These are phyloP conservation scores for Candoia aspera DNA, from an alignment of 2,113 vertebrate species.

Conservation along the genomic window DNA sequence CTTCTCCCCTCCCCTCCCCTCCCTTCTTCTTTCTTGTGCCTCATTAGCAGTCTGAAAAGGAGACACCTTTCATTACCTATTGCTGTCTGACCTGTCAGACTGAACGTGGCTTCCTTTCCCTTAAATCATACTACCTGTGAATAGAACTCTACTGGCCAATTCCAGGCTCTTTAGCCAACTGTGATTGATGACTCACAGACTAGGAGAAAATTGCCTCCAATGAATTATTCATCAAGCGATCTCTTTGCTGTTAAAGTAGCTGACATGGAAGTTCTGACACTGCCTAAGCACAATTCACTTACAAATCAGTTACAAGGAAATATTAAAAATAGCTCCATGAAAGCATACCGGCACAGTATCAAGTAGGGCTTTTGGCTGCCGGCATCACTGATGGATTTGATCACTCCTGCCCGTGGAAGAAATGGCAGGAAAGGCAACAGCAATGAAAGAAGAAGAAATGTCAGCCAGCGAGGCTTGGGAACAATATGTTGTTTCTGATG, in stretches of 20 bases:
- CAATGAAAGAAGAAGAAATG: slow-evolving; percentile 74
- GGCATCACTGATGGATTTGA: slow-evolving; percentile 75
- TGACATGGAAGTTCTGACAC: slow-evolving; percentile 94
- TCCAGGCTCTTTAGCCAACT: slow-evolving; percentile 90
- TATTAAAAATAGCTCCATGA: slow-evolving; percentile 92
- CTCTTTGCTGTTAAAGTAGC: slow-evolving; percentile 95
- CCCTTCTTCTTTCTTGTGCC: slow-evolving; percentile 71
- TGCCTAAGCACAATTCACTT: slow-evolving; percentile 93
- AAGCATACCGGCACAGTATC: slow-evolving; percentile 83
- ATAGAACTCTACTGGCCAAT: slow-evolving; percentile 87
- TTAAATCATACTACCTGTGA: slow-evolving; percentile 86
- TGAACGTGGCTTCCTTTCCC: slow-evolving; percentile 84
- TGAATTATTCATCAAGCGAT: slow-evolving; percentile 97
- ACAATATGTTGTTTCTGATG: slow-evolving; percentile 73
- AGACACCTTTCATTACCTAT: slow-evolving; percentile 82
- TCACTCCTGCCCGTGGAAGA: slow-evolving; percentile 74
- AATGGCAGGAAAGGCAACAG: slow-evolving; percentile 77
- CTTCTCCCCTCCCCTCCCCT: no score
- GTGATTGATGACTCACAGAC: slow-evolving; percentile 97
- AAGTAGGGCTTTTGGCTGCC: slow-evolving; percentile 84
- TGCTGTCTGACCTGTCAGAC: slow-evolving; percentile 85
- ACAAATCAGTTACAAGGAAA: slow-evolving; percentile 94
- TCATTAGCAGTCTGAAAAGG: slow-evolving; percentile 83
- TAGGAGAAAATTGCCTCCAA: slow-evolving; percentile 94
- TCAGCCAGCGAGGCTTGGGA: slow-evolving; percentile 77